A percentile compares a stretch with the other conserved stretches of the same genome.
These are phyloP conservation scores for Limnodromus scolopaceus DNA, from an alignment of 2,797 vertebrate genomes.

Conservation along the genomic window DNA sequence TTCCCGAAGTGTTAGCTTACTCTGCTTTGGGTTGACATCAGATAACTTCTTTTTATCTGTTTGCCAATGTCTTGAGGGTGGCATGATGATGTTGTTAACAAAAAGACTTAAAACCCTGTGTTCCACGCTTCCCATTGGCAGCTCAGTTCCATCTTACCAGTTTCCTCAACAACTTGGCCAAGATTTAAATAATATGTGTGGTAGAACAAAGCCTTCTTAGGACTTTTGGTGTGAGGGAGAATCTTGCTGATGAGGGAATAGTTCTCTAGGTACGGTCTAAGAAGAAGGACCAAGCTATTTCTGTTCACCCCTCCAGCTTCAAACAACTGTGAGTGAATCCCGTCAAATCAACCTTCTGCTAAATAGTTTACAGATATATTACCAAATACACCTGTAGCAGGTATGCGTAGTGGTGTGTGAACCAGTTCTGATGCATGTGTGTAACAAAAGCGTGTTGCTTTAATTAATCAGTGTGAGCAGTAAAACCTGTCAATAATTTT, in stretches of 20 bases:
- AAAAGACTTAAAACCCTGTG: neutral
- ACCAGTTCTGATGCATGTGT: neutral
- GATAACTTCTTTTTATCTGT: neutral
- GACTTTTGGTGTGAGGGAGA: accelerated
- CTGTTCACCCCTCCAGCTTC: neutral
- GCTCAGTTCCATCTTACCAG: neutral
- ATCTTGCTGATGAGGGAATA: neutral
- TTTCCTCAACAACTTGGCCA: neutral
- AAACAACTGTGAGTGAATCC: neutral
- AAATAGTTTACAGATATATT: neutral
- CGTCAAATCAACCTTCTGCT: neutral
- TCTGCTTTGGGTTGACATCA: neutral
- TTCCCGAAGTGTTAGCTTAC: neutral
- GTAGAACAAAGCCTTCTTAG: neutral
- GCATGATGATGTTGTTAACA: neutral
- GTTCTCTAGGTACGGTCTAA: neutral
- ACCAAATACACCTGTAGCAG: neutral
- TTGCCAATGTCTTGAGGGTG: neutral
- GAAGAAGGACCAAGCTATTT: neutral
- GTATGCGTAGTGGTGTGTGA: neutral
- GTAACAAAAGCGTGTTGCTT: neutral
- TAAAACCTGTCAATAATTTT: neutral
- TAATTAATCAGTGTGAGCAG: neutral
- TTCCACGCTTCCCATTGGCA: neutral
- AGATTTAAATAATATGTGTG: neutral